phyloP scores from a whole-genome alignment of 2,888 invertebrate species.

The Nephrotoma flavescens region DNA sequence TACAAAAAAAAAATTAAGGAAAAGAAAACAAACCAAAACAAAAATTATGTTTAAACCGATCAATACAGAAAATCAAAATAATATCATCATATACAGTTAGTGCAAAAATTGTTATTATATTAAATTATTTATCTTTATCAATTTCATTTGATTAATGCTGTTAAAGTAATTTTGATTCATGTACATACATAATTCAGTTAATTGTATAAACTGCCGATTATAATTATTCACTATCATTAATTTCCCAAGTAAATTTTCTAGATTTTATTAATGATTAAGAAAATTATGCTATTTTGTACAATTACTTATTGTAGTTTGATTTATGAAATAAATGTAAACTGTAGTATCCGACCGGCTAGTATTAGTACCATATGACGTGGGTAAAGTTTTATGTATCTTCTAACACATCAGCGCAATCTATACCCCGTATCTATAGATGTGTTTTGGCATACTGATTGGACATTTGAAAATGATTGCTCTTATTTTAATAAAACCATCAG shows the following conservation, averaged over 20 bases:
- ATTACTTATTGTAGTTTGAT: too few species aligned
- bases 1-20: not conserved
- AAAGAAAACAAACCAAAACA: not conserved
- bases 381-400: too few species aligned
- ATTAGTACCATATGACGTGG: too few species aligned
- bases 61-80: constrained; percentile 2
- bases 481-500: too few species aligned
- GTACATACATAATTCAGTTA: not conserved
- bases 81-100: not conserved
- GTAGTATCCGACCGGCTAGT: too few species aligned
- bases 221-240: not conserved
- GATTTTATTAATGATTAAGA: too few species aligned
- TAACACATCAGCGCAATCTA: too few species aligned
- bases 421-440: too few species aligned
- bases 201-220: not conserved
- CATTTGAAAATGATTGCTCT: too few species aligned
- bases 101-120: not conserved
- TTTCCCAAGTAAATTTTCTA: not conserved
- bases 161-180: not conserved
- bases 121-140: not conserved
- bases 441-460: too few species aligned
- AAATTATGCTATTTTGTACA: too few species aligned
- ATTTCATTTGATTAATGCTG: not conserved
- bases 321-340: too few species aligned
- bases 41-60: not conserved